Conservation (phyloP, 2,797 vertebrate species). For the Periparus ater region DNA sequence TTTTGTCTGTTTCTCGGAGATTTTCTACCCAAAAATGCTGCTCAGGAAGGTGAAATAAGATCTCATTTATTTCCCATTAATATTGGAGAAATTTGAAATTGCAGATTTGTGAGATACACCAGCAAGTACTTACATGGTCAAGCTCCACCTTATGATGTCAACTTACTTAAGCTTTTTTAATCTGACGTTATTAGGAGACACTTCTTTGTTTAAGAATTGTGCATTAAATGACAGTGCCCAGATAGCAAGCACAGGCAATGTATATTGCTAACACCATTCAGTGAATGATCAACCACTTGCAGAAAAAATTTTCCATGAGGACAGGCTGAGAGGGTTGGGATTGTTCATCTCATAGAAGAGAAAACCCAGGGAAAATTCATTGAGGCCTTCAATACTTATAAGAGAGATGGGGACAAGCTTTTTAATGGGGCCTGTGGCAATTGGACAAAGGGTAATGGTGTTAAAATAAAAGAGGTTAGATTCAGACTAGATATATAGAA, state of each 20-base stretch:
- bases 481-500: neutral
- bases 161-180: neutral
- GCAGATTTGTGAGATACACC: neutral
- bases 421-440: rapidly evolving
- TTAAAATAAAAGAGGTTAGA: neutral
- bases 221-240: neutral
- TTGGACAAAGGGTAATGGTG: neutral
- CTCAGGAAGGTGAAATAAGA: neutral
- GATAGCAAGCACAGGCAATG: neutral
- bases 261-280: neutral
- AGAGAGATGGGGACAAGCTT: neutral
- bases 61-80: neutral
- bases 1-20: neutral
- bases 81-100: neutral
- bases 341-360: neutral
- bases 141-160: neutral
- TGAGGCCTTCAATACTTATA: neutral
- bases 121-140: neutral
- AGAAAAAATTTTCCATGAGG: neutral
- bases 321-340: neutral
- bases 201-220: neutral
- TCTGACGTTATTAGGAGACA: neutral
- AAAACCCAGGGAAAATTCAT: neutral
- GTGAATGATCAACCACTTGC: neutral
- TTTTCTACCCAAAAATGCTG: neutral